A percentile compares a stretch with the other conserved stretches of the same genome.
These are phyloP conservation scores for Siphamia tubifer DNA, from an alignment of 2,113 vertebrate species.

Conservation along the genomic window DNA sequence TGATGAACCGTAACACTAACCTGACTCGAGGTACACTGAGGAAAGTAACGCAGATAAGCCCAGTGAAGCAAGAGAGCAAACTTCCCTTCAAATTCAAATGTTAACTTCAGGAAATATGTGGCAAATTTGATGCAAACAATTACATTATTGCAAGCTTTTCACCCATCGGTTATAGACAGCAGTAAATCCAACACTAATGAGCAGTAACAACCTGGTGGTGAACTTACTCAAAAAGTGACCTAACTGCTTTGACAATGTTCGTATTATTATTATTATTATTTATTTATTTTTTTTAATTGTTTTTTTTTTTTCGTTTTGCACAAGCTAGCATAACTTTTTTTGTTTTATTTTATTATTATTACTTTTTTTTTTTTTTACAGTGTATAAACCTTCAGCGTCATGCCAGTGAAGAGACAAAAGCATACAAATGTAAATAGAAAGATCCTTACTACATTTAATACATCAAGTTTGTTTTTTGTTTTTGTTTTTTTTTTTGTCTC, in stretches of 20 bases:
- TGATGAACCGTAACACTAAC: slow-evolving; percentile 20
- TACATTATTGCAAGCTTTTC: slow-evolving; percentile 38
- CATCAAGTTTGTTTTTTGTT: slow-evolving; percentile 34
- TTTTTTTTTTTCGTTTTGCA: slow-evolving; percentile 9
- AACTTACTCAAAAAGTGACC: slow-evolving; percentile 48
- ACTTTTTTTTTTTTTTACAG: slow-evolving; percentile 60
- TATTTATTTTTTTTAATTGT: background rate
- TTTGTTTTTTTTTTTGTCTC: slow-evolving; percentile 1
- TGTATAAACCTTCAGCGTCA: slow-evolving; percentile 68
- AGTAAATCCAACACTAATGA: slow-evolving; percentile 44
- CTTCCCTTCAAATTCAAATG: slow-evolving; percentile 5
- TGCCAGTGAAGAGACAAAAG: slow-evolving; percentile 73
- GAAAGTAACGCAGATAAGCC: slow-evolving; percentile 7
- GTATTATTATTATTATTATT: no score
- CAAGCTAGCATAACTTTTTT: slow-evolving; percentile 52
- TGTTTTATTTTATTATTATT: no score
- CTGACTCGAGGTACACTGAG: slow-evolving; percentile 20
- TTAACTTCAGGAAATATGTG: slow-evolving; percentile 16
- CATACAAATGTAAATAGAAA: slow-evolving; percentile 66
- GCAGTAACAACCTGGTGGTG: slow-evolving; percentile 19
- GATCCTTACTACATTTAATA: slow-evolving; percentile 36
- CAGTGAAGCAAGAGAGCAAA: slow-evolving; percentile 10
- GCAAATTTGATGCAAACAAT: slow-evolving; percentile 37
- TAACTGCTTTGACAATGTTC: slow-evolving; percentile 2
- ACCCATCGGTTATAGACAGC: slow-evolving; percentile 37